Evolutionary conservation across 2,797 vertebrate species (phyloP).

Genomic region (Prunella strophiata): DNA sequence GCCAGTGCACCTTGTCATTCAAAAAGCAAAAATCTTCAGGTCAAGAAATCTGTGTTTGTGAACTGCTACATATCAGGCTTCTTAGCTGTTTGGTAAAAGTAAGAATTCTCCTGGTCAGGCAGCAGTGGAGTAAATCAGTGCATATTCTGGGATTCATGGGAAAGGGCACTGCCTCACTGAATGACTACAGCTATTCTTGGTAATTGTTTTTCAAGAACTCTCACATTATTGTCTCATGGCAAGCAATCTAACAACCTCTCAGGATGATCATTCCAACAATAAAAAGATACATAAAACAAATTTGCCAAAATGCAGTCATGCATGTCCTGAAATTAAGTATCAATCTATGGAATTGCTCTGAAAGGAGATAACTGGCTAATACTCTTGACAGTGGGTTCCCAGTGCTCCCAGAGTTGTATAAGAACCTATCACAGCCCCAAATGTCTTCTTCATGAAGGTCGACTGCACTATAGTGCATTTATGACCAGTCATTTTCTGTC

Average conservation of each 20-base stretch:
- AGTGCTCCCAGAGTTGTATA: neutral
- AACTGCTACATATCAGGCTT: neutral
- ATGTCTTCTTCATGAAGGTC: constrained; percentile 26
- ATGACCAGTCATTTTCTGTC: constrained; percentile 29
- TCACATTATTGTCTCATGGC: neutral
- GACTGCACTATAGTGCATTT: neutral
- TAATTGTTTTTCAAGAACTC: constrained; percentile 26
- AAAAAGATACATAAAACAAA: constrained; percentile 36
- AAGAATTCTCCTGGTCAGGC: neutral
- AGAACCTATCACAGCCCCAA: neutral
- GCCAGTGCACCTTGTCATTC: neutral
- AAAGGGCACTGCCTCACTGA: neutral
- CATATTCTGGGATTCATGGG: neutral
- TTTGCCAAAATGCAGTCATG: constrained; percentile 17
- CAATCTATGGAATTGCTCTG: neutral
- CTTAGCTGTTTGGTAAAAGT: neutral
- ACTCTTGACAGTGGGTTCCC: neutral
- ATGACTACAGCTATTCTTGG: neutral
- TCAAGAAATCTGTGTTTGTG: neutral
- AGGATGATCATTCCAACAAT: constrained; percentile 12
- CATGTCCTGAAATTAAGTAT: constrained; percentile 11
- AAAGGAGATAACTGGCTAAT: neutral
- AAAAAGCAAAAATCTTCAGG: neutral
- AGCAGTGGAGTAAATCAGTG: neutral
- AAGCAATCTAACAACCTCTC: constrained; percentile 10